A percentile compares a stretch with the other conserved stretches of the same genome.
These are phyloP conservation scores for Magallana angulata DNA, from an alignment of 1,140 invertebrate species.

Conservation along the genomic window DNA sequence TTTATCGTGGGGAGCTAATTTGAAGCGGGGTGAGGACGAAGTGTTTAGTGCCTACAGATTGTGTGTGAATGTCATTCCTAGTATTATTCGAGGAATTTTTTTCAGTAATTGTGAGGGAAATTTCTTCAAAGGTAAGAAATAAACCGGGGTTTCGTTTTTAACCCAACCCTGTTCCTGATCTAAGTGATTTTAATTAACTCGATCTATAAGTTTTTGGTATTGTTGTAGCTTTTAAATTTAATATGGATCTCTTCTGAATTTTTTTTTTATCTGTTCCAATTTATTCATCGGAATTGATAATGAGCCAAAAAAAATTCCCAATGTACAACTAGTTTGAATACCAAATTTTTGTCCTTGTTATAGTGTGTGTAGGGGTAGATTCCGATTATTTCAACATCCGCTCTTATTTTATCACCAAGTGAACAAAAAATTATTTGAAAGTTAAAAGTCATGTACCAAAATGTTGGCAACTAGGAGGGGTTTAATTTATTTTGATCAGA, in stretches of 20 bases:
- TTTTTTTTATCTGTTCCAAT: not conserved
- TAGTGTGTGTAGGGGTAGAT: no score
- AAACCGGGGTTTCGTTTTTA: no score
- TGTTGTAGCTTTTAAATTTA: not conserved
- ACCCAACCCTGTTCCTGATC: no score
- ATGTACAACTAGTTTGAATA: no score
- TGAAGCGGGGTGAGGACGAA: not conserved
- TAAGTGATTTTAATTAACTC: not conserved
- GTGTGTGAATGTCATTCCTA: not conserved
- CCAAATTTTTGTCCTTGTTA: no score
- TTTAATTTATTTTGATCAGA: no score
- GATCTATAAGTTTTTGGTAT: not conserved
- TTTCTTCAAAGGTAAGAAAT: not conserved
- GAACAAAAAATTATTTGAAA: no score
- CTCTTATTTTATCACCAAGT: no score
- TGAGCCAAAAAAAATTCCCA: not conserved
- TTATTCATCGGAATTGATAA: not conserved
- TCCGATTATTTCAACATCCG: no score
- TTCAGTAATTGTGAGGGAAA: not conserved
- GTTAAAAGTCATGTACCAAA: no score
- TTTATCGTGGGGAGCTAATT: conserved; percentile 23
- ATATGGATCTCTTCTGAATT: not conserved
- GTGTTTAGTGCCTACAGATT: not conserved
- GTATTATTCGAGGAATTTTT: not conserved
- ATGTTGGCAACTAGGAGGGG: no score